These are phyloP conservation scores for Sakesphorus luctuosus DNA, from an alignment of 2,113 vertebrate genomes.

Conservation along the genomic window DNA sequence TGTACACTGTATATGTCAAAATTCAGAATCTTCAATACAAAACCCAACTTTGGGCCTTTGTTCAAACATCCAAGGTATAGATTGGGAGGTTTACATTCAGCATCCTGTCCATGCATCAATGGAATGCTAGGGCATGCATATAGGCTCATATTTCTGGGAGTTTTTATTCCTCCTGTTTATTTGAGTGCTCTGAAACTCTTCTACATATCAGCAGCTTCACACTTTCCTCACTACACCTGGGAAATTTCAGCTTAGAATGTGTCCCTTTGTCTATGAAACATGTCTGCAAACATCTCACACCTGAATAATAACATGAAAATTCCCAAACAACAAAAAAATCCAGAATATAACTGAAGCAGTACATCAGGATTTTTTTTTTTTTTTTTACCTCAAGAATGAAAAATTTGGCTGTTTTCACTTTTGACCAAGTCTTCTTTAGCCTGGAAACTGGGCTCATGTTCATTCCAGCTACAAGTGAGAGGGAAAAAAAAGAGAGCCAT, in stretches of 20 bases:
- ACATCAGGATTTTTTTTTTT: background rate
- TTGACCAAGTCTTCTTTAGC: constrained; percentile 95
- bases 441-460: constrained; percentile 95
- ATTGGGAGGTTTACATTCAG: background rate
- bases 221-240: background rate
- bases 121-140: background rate
- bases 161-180: background rate
- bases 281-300: background rate
- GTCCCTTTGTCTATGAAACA: background rate
- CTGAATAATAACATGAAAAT: background rate
- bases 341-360: background rate
- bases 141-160: fast-evolving
- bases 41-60: background rate
- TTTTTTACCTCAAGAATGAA: constrained; percentile 89
- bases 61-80: fast-evolving
- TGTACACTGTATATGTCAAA: background rate
- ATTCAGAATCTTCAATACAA: background rate
- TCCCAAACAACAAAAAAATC: background rate
- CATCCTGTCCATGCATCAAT: background rate
- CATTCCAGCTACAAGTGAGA: constrained; percentile 84
- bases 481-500: background rate
- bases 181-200: background rate
- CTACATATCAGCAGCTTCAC: background rate
- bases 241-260: background rate
- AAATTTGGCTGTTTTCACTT: constrained; percentile 96